Conservation (phyloP, 1,140 invertebrate genomes). For the Anoplolepis gracilipes region DNA sequence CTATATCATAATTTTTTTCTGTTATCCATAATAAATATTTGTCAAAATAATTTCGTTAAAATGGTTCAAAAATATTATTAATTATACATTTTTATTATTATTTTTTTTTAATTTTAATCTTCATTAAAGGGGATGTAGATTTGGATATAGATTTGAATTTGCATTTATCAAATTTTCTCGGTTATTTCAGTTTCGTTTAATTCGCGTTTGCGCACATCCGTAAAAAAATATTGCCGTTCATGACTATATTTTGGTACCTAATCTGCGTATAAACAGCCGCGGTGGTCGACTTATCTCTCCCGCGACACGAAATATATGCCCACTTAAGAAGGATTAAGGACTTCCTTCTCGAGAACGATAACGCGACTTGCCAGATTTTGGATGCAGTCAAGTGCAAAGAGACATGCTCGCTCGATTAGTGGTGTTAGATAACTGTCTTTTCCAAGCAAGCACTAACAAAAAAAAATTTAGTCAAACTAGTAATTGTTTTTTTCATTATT, state of each 20-base stretch:
- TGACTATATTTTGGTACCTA: constrained; percentile 20
- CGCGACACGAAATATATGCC: constrained; percentile 12
- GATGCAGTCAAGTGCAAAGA: constrained; percentile 8
- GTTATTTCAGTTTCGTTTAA: not conserved
- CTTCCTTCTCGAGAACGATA: constrained; percentile 24
- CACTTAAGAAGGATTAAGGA: constrained; percentile 54
- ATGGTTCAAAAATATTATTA: not conserved
- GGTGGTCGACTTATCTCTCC: constrained; percentile 48
- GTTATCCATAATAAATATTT: not conserved
- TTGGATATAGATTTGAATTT: not conserved
- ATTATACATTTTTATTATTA: not conserved
- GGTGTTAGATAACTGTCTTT: not conserved
- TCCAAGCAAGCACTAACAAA: no score
- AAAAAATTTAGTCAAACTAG: no score
- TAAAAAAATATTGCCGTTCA: constrained; percentile 16
- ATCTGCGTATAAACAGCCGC: constrained; percentile 48
- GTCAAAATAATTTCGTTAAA: constrained; percentile 16
- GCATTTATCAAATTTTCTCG: not conserved
- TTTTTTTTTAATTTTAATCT: no score
- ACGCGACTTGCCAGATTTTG: constrained; percentile 6
- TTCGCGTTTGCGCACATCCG: not conserved
- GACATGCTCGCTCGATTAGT: not conserved
- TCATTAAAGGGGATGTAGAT: no score
- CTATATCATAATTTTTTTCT: not conserved
- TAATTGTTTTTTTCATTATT: not conserved